These are phyloP conservation scores for Perizoma flavofasciatum DNA, from an alignment of 2,888 invertebrate species.

Conservation along the genomic window DNA sequence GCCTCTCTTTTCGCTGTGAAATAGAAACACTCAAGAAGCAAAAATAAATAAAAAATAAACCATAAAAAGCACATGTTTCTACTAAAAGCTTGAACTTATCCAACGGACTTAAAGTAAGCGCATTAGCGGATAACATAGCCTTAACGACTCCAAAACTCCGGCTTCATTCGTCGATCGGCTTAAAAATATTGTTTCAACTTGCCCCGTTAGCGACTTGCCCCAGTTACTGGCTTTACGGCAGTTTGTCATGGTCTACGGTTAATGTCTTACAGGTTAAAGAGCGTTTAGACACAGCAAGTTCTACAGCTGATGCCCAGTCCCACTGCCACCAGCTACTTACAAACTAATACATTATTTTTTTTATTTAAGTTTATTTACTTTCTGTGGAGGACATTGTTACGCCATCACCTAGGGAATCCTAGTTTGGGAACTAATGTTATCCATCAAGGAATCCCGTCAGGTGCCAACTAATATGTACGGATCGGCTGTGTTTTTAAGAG, in stretches of 20 bases:
- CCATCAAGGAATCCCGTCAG: no score
- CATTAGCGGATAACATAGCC: background rate
- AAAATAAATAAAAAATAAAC: background rate
- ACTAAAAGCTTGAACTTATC: background rate
- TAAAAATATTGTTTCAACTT: conserved; percentile 45
- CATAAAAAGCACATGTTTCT: conserved; percentile 10
- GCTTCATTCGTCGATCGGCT: conserved; percentile 37
- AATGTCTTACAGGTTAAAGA: background rate
- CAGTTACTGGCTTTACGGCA: conserved; percentile 41
- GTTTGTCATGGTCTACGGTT: conserved; percentile 10
- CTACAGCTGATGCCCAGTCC: background rate
- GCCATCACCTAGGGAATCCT: no score
- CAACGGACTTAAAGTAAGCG: background rate
- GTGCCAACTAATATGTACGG: no score
- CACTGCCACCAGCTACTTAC: background rate
- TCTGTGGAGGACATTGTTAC: no score
- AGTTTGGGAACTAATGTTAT: no score
- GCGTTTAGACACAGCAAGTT: background rate
- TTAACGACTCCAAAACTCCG: conserved; percentile 6
- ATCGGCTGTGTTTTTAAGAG: no score
- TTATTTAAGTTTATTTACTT: no score
- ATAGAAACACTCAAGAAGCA: no score
- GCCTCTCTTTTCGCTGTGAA: no score
- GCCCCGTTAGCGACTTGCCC: conserved; percentile 29
- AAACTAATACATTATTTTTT: background rate